Evolutionary conservation across 1,140 invertebrate genomes (phyloP), one percentile per base, ranked within the genome.

Genomic region (Globodera ellingtonae): DNA sequence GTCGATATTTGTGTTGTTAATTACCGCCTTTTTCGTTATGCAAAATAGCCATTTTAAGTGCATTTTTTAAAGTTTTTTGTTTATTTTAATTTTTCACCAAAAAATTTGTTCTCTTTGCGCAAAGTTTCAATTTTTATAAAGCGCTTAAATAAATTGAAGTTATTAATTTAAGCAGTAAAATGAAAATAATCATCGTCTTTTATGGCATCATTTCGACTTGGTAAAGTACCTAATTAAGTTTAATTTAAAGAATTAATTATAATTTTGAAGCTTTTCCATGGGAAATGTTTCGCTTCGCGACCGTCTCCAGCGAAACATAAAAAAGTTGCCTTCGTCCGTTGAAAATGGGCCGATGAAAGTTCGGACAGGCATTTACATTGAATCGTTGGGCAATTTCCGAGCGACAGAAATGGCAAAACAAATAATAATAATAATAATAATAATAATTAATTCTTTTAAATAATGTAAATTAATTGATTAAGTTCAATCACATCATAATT

Each of bases 281-380:
- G 6, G 15, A 62, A 62, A 62, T 62, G 10, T 15, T 62, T 18
- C 56, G 47, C 72, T 83, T 13, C 18, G 72, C 7, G 75, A 83
- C n/a, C 66, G 74, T 18, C 73, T 83, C 56, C 82, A 83, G 48
- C 72, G 82, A 18, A 83, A 83, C 62, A 56, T 67, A 2, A 59
- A 78, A 71, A 71, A 75, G 59, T 66, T 72, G 71, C 81, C 84
- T n/a, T 44, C 75, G 0, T 71, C 71, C 24, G 74, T 5, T 18
- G 13, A 79, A 66, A 65, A 72, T 52, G 62, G 59, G 50, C 79
- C 85, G 35, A 67, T 87, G 44, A 75, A 71, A 67, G 86, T 87
- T 6, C 80, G 82, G 66, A 84, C 87, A 59, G 86, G 86, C 52
- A 82, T 87, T 74, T 87, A 88, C 66, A 65, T 87, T 13, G 86